Evolutionary conservation across 2,113 vertebrate species (phyloP).

Genomic region (Dicaeum eximium): DNA sequence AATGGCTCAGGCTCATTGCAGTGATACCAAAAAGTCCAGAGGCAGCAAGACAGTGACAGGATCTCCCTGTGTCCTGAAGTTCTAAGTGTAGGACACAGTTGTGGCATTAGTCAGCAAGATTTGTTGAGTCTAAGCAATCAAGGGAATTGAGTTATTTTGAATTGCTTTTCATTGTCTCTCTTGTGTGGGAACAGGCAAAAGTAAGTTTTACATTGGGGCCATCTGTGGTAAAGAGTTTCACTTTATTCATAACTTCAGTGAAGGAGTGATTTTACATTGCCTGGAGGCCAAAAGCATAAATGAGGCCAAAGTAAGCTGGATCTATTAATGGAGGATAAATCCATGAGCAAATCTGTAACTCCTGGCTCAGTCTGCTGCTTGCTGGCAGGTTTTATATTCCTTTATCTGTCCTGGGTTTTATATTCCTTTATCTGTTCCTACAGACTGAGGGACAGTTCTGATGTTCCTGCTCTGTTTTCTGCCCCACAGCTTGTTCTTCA

Average conservation of each 20-base stretch:
- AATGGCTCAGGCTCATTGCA: neutral
- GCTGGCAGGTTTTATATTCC: neutral
- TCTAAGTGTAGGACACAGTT: neutral
- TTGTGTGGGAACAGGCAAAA: neutral
- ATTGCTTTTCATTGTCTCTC: neutral
- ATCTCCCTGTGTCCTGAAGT: neutral
- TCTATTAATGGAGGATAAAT: neutral
- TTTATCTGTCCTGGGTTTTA: neutral
- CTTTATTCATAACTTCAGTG: neutral
- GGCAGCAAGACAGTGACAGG: neutral
- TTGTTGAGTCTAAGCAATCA: neutral
- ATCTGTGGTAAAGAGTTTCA: neutral
- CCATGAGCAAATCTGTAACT: neutral
- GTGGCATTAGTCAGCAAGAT: neutral
- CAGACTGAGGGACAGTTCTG: neutral
- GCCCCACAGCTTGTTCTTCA: conserved; percentile 59
- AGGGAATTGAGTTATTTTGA: neutral
- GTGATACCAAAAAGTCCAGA: neutral
- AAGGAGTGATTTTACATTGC: neutral
- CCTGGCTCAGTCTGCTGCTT: neutral
- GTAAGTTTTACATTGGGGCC: neutral
- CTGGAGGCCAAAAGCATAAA: neutral
- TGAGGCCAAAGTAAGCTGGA: neutral
- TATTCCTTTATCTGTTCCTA: neutral
- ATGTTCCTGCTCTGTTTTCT: conserved; percentile 2